Base-by-base conservation (phyloP, 1,140 invertebrate species). In the Apis florea region DNA sequence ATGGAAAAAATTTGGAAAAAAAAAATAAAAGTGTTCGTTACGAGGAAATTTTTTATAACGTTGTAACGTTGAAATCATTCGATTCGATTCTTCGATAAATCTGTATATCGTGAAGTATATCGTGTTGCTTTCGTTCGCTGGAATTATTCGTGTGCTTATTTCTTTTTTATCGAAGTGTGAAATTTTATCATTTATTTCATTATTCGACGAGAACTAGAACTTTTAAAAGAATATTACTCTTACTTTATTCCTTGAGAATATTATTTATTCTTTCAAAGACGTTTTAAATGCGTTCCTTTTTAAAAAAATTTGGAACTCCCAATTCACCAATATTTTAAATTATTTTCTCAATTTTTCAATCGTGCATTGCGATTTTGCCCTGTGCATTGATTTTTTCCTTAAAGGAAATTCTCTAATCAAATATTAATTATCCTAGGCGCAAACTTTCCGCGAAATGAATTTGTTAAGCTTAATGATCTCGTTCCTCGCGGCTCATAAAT, bases 381-480 rank as follows among this genome's bases (percentile, higher is more conserved):
- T 6, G n/a, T n/a, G 24, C 47, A 31, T 61, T 47, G 6, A 61
- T 63, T 19, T 10, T 63, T 63, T 74, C 47, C 63, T 74, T 51
- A 63, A 61, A 63, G n/a, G n/a, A 74, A 11, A 19, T 74, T 63
- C 31, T n/a, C 24, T 74, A 74, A 74, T 51, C 63, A 58, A 24
- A 74, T 74, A 63, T 74, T 63, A 74, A n/a, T 63, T 63, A 63
- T 51, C 72, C 19, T 11, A 10, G 58, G n/a, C 26, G 47, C 56
- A 24, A 59, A 13, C 17, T 31, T 19, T 51, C 40, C n/a, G 26
- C 54, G 56, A 63, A 49, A 77, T 58, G 75, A 68, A 77, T 67
- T 69, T 69, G 63, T 77, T 54, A 31, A n/a, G 19, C 19, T 74
- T 74, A 74, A 74, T 53, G 58, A 24, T 51, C 47, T n/a, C 59